phyloP scores from a whole-genome alignment of 2,113 vertebrate genomes.

The Vulpes vulpes region DNA sequence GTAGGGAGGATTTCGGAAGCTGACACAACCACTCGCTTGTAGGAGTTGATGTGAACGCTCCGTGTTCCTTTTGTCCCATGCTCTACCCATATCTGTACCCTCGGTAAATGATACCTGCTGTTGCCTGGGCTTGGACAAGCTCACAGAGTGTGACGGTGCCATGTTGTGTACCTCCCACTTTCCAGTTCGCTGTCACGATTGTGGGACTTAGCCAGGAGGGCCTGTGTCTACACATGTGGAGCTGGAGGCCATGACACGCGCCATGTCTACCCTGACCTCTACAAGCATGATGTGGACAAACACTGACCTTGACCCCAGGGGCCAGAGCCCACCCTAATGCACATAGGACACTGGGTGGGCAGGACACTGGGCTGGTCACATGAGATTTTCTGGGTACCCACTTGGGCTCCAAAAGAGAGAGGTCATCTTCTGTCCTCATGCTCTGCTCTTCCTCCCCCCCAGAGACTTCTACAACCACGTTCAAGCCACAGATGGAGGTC shows the following conservation, averaged over 20 bases:
- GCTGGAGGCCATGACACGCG: neutral
- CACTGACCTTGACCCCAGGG: neutral
- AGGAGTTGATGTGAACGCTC: neutral
- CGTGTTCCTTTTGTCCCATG: rapidly evolving
- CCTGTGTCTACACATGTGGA: rapidly evolving
- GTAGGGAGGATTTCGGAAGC: neutral
- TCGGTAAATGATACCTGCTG: rapidly evolving
- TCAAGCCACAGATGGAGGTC: neutral
- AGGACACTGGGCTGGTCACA: neutral
- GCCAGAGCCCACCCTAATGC: neutral
- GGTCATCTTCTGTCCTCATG: rapidly evolving
- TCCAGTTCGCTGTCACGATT: rapidly evolving
- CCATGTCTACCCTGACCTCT: rapidly evolving
- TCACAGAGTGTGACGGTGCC: rapidly evolving
- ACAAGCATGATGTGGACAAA: rapidly evolving
- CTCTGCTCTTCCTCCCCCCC: neutral
- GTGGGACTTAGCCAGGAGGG: neutral
- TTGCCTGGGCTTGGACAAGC: rapidly evolving
- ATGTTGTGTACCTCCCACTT: rapidly evolving
- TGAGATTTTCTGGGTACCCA: neutral
- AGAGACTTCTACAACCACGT: neutral
- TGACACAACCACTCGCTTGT: rapidly evolving
- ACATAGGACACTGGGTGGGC: rapidly evolving
- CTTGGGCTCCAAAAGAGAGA: neutral
- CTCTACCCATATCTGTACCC: rapidly evolving